Conservation (phyloP, 2,888 invertebrate genomes). For the Portevinia maculata region DNA sequence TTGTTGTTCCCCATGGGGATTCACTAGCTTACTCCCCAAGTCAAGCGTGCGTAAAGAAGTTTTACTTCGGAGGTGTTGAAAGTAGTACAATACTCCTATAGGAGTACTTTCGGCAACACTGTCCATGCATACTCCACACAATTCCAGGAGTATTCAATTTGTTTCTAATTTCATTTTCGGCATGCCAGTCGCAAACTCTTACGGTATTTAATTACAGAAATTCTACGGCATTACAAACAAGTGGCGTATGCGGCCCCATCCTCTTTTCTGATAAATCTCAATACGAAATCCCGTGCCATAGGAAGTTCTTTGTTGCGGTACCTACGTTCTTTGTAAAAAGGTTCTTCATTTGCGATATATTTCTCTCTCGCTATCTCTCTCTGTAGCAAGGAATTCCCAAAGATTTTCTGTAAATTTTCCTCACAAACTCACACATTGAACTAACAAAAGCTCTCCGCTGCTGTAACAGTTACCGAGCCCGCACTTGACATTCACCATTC, state of each 20-base stretch:
- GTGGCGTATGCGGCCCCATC: background rate
- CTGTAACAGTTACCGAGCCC: constrained; percentile 50
- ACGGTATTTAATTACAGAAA: constrained; percentile 68
- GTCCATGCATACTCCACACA: no score
- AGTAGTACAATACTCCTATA: no score
- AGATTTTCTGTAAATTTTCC: constrained; percentile 42
- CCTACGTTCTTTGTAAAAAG: constrained; percentile 1
- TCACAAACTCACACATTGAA: background rate
- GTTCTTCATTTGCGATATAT: constrained; percentile 38
- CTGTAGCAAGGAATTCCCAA: constrained; percentile 21
- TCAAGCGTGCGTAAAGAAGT: no score
- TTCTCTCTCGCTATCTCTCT: background rate
- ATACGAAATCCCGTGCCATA: background rate
- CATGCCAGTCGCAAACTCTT: constrained; percentile 59
- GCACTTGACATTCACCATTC: constrained; percentile 62
- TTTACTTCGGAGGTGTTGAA: no score
- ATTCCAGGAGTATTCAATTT: background rate
- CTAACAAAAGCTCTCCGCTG: constrained; percentile 1
- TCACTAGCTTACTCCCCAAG: no score
- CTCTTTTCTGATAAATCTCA: constrained; percentile 31
- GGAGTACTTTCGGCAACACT: no score
- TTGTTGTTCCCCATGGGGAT: no score
- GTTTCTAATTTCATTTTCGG: constrained; percentile 19
- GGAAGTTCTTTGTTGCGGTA: background rate
- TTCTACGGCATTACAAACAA: constrained; percentile 65